A percentile compares a stretch with the other conserved stretches of the same genome.
Evolutionary conservation across 2,888 invertebrate genomes (phyloP).

Genomic region (Mesodorylaimus sp.): DNA sequence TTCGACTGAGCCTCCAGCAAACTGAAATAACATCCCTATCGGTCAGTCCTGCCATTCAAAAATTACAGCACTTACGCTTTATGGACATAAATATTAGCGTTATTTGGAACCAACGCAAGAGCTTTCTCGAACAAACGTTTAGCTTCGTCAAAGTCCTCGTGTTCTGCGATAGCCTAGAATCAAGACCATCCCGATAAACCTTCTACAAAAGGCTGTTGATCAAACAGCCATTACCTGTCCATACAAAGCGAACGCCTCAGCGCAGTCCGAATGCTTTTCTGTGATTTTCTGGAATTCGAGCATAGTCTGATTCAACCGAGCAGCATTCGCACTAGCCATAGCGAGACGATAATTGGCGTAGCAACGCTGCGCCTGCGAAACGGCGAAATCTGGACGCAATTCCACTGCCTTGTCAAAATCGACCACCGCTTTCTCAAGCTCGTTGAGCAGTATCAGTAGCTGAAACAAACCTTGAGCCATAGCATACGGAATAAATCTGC

Average conservation of each 20-base stretch:
- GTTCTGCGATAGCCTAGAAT: constrained; percentile 52
- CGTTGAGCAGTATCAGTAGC: constrained; percentile 61
- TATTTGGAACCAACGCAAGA: constrained; percentile 57
- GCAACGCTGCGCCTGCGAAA: constrained; percentile 63
- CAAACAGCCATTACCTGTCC: constrained; percentile 62
- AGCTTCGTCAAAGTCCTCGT: constrained; percentile 60
- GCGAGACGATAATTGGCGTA: constrained; percentile 65
- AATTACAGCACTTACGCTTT: constrained; percentile 41
- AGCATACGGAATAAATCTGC: not conserved
- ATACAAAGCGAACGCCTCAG: constrained; percentile 68
- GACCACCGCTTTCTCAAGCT: constrained; percentile 54
- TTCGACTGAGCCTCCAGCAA: constrained; percentile 60
- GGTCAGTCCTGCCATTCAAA: not conserved
- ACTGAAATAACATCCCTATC: constrained; percentile 20
- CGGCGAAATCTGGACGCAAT: constrained; percentile 61
- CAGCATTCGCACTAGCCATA: constrained; percentile 28
- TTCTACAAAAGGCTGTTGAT: too few species aligned
- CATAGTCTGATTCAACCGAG: constrained; percentile 15
- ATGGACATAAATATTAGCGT: constrained; percentile 69
- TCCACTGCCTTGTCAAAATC: constrained; percentile 66
- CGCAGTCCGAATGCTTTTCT: constrained; percentile 58
- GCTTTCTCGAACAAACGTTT: constrained; percentile 63
- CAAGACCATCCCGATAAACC: not conserved
- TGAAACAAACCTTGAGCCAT: constrained; percentile 34
- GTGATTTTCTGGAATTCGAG: constrained; percentile 49